Evolutionary conservation across 2,888 invertebrate genomes (phyloP), one percentile per base, ranked within the genome.

Genomic region (Cantharis nigra): DNA sequence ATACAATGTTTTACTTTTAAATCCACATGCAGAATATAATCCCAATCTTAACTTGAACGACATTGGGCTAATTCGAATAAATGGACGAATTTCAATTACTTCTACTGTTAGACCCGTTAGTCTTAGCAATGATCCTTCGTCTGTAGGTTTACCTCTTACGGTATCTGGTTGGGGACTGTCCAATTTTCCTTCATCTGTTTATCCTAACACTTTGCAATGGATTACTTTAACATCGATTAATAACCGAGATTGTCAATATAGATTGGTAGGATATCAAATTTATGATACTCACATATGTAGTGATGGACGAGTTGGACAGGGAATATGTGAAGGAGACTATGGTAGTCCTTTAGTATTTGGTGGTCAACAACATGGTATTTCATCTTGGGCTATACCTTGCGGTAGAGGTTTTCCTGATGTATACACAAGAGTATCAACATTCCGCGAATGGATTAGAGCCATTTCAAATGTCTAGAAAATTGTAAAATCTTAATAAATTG

Each of bases 271-370:
- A 7, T 20, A 69, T 16, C 88, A 89, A 0, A 89, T 92, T 0
- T 89, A 86, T 80, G 88, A 88, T 4, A 85, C 87, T 0, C 90
- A 92, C 84, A 90, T 92, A 81, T 92, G 92, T 82, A 91, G 92
- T 0, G 86, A 91, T 16, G 92, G 91, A 30, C 90, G 88, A 82
- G 84, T 85, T 69, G 92, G 92, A 0, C 90, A 92, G 87, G 92
- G 92, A 0, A 92, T 92, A 78, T 87, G 84, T 3, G 86, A 91
- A 89, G 91, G 91, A 78, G 91, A 91, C 79, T 91, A 91, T 14
- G 91, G 91, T 0, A 90, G 91, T 3, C 91, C 91, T 0, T 84
- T 91, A 67, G 18, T 67, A 9, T 67, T 9, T 26, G 65, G 2
- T 7, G 7, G 9, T 26, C 65, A 26, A 23, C 65, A 90, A 4